phyloP scores from a whole-genome alignment of 2,113 vertebrate genomes.

The Chloroceryle aenea region DNA sequence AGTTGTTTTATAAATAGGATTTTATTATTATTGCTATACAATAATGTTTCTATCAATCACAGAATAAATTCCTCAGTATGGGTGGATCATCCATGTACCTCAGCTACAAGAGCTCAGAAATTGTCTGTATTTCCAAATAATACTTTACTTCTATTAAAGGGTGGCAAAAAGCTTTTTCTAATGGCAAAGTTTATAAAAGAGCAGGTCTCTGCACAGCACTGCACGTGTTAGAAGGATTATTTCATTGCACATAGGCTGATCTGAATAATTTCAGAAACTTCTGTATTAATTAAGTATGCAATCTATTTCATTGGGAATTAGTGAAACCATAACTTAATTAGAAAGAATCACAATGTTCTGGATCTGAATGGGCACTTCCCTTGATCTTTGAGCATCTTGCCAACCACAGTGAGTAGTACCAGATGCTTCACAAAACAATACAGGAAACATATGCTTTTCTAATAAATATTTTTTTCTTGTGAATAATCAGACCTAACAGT shows the following conservation, averaged over 20 bases:
- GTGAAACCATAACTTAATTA: constrained; percentile 41
- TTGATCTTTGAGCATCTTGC: constrained; percentile 23
- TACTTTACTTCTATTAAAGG: neutral
- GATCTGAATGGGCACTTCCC: neutral
- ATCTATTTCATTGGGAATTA: neutral
- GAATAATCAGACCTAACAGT: neutral
- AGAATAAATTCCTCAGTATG: neutral
- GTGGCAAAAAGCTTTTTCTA: neutral
- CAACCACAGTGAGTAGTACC: neutral
- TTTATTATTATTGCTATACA: constrained; percentile 3
- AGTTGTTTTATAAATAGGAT: constrained; percentile 21
- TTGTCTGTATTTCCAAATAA: neutral
- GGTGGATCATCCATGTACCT: neutral
- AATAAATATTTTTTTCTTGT: neutral
- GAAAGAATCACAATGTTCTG: neutral
- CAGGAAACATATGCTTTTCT: neutral
- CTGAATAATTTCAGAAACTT: neutral
- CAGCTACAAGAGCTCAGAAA: neutral
- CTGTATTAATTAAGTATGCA: neutral
- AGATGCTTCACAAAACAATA: constrained; percentile 11
- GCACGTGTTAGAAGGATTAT: neutral
- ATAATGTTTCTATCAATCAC: constrained; percentile 19
- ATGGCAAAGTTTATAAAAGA: neutral
- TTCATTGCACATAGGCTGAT: neutral
- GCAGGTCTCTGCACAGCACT: neutral